phyloP scores from a whole-genome alignment of 1,140 invertebrate genomes.

The Pomacea maculata region DNA sequence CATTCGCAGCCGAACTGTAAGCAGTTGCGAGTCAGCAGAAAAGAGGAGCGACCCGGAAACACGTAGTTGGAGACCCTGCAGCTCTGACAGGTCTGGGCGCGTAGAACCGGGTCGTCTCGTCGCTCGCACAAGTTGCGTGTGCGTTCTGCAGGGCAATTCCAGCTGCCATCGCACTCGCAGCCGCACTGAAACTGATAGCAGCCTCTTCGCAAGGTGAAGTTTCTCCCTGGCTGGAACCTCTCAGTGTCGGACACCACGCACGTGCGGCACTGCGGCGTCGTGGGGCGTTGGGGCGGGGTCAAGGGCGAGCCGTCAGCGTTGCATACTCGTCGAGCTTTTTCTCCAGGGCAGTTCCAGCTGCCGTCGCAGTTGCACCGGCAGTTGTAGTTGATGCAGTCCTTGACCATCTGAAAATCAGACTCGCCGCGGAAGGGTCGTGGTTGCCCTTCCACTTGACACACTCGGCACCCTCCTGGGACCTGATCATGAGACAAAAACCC shows the following conservation, averaged over 20 bases:
- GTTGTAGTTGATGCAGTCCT: slow-evolving; percentile 40
- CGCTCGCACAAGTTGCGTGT: slow-evolving; percentile 24
- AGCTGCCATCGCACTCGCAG: slow-evolving; percentile 49
- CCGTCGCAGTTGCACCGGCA: slow-evolving; percentile 43
- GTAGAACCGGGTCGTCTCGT: slow-evolving; percentile 11
- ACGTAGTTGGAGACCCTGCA: slow-evolving; percentile 28
- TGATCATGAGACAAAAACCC: not conserved
- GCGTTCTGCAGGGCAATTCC: slow-evolving; percentile 24
- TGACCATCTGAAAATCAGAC: slow-evolving; percentile 35
- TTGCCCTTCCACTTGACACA: slow-evolving; percentile 34
- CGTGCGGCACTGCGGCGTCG: not conserved
- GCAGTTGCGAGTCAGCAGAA: slow-evolving; percentile 35
- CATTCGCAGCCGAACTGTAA: slow-evolving; percentile 39
- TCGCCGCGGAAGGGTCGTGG: slow-evolving; percentile 26
- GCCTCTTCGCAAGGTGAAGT: slow-evolving; percentile 30
- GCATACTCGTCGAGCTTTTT: slow-evolving; percentile 32
- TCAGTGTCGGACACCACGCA: slow-evolving; percentile 23
- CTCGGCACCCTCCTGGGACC: slow-evolving; percentile 35
- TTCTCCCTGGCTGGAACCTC: slow-evolving; percentile 17
- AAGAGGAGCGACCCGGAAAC: slow-evolving; percentile 30
- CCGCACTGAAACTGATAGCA: slow-evolving; percentile 42
- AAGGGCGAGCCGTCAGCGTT: slow-evolving; percentile 14
- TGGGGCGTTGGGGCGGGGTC: not conserved
- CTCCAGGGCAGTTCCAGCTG: slow-evolving; percentile 36
- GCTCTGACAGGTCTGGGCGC: slow-evolving; percentile 7